Base-by-base conservation (phyloP, 2,888 invertebrate species). In the Synergus laeviventris region DNA sequence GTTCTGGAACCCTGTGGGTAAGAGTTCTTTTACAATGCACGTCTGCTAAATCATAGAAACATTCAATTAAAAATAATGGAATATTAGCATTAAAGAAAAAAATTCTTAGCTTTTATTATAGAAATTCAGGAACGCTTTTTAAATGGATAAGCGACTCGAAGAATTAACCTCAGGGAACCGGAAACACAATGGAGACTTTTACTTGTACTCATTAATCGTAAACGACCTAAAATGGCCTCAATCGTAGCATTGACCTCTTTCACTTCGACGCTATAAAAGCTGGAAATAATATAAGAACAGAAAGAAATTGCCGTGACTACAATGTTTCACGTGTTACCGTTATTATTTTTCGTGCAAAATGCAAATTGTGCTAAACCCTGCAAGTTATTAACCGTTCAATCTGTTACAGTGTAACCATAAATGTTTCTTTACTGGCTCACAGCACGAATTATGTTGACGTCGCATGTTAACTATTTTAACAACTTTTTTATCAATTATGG, bases 1-100 rank as follows among this genome's bases (percentile, higher is more conserved):
- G 75, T 77, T 81, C 76, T 74, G 75, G 74, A 74, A 76, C 39
- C 74, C 78, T 75, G 62, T 66, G 77, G 81, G 81, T 81, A 81
- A 81, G 81, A 77, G 77, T 24, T 31, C 49, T 70, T 70, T 70
- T 49, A 36, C 49, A 70, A 70, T 70, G 70, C 49, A 70, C 31
- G n/a, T 49, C 49, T 70, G 16, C 49, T 49, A 36, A 49, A 70
- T 49, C n/a, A 70, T 70, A 70, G 31, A 31, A 49, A 31, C 16
- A 24, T 49, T 49, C 21, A 49, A 31, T 8, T 70, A 49, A n/a
- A 31, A 45, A 21, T 64, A 21, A 18, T 39, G 9, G 12, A 70
- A 70, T 21, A 45, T 24, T 31, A n/a, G 8, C 16, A 24, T 36
- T 31, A 24, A 49, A 31, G 18, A 59, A 49, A 11, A 11, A 62